Percentiles rank a stretch among this genome's conserved stretches.
phyloP scores from a whole-genome alignment of 2,797 vertebrate genomes.

The Poeciliopsis turneri region DNA sequence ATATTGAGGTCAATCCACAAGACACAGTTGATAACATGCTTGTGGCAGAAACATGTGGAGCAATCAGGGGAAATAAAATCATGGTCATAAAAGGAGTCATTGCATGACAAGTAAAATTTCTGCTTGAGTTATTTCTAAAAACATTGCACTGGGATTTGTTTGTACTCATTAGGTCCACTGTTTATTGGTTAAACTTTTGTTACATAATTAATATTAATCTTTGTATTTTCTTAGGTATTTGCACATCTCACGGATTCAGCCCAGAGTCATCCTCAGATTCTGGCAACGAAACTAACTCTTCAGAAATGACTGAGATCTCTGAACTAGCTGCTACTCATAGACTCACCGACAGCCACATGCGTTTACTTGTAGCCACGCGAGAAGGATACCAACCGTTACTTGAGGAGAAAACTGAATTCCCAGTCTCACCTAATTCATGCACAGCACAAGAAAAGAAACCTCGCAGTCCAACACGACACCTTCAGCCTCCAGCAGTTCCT shows the following conservation, averaged over 20 bases:
- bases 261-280: slow-evolving; percentile 98
- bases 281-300: slow-evolving; percentile 99
- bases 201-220: slow-evolving; percentile 63
- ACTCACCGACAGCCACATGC: slow-evolving; percentile 89
- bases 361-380: slow-evolving; percentile 89
- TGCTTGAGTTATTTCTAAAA: neutral
- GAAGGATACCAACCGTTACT: slow-evolving; percentile 92
- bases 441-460: slow-evolving; percentile 81
- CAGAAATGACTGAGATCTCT: slow-evolving; percentile 97
- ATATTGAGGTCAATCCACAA: neutral
- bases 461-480: slow-evolving; percentile 73
- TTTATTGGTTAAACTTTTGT: neutral
- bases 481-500: slow-evolving; percentile 89
- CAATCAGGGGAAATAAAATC: neutral
- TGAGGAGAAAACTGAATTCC: slow-evolving; percentile 94
- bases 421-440: slow-evolving; percentile 81
- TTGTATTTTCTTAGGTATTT: slow-evolving; percentile 91
- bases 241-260: slow-evolving; percentile 92
- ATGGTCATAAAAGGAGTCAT: neutral
- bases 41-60: neutral
- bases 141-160: neutral
- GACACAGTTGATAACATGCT: neutral
- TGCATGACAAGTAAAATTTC: neutral
- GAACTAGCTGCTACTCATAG: slow-evolving; percentile 92
- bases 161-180: neutral